A percentile compares a stretch with the other conserved stretches of the same genome.
phyloP scores from a whole-genome alignment of 2,113 vertebrate species.

The Prinia subflava region DNA sequence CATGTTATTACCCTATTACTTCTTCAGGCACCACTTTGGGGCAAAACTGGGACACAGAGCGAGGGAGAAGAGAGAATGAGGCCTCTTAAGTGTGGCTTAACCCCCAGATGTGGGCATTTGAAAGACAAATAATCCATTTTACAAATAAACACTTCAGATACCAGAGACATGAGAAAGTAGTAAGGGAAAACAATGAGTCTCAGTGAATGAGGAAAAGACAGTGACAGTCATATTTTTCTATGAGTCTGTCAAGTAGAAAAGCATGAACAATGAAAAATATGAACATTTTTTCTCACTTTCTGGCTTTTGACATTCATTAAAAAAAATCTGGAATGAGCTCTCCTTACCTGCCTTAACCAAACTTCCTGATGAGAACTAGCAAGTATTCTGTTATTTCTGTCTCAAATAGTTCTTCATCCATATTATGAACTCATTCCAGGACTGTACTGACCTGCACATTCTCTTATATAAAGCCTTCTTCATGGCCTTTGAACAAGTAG shows the following conservation, averaged over 20 bases:
- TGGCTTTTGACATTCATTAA: neutral
- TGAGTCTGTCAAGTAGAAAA: neutral
- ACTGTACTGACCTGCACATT: neutral
- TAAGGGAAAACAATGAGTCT: neutral
- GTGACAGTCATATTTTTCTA: neutral
- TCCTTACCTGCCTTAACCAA: neutral
- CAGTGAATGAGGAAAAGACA: neutral
- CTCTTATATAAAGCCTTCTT: neutral
- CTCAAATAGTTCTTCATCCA: neutral
- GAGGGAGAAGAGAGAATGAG: neutral
- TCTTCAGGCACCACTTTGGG: neutral
- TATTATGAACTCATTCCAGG: neutral
- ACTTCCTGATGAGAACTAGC: neutral
- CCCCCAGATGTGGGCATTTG: neutral
- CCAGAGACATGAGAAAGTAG: neutral
- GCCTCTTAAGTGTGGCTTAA: neutral
- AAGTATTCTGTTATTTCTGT: neutral
- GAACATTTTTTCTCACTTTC: neutral
- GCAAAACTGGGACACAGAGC: neutral
- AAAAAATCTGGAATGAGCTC: neutral
- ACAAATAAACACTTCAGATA: neutral
- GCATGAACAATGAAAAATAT: neutral
- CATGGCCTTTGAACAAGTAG: neutral
- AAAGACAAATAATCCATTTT: neutral
- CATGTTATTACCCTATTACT: neutral